Evolutionary conservation across 2,797 vertebrate species (phyloP).

Genomic region (Tragopan temminckii): DNA sequence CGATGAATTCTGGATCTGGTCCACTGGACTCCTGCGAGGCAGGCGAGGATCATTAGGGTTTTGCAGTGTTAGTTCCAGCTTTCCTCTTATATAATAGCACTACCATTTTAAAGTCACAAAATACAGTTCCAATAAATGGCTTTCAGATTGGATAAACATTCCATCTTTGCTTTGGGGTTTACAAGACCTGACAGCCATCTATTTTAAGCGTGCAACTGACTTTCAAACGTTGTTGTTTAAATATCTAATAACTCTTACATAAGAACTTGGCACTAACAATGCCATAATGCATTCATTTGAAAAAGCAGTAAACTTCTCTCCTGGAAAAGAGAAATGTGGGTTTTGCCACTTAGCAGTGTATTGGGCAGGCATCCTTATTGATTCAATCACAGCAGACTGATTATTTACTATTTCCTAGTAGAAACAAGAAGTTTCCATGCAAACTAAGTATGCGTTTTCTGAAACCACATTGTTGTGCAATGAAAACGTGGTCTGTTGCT

Average conservation of each 20-base stretch:
- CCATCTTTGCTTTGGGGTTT: slow-evolving; percentile 21
- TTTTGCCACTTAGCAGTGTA: neutral
- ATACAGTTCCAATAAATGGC: slow-evolving; percentile 59
- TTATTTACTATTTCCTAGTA: neutral
- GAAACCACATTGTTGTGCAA: neutral
- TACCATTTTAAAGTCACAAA: slow-evolving; percentile 46
- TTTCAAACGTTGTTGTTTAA: slow-evolving; percentile 33
- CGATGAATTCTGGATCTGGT: slow-evolving; percentile 42
- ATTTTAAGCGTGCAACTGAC: neutral
- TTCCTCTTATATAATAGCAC: slow-evolving; percentile 42
- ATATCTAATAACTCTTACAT: slow-evolving; percentile 59
- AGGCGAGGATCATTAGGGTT: slow-evolving; percentile 33
- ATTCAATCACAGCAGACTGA: neutral
- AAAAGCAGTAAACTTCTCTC: slow-evolving; percentile 15
- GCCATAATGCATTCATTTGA: neutral
- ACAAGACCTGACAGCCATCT: slow-evolving; percentile 59
- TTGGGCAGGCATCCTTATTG: neutral
- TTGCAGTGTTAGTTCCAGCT: slow-evolving; percentile 39
- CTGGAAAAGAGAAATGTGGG: neutral
- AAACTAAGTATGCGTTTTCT: neutral
- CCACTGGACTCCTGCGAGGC: slow-evolving; percentile 29
- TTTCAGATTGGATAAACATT: slow-evolving; percentile 59
- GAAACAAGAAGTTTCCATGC: neutral
- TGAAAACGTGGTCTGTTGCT: neutral
- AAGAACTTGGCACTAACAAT: slow-evolving; percentile 22